phyloP scores from a whole-genome alignment of 2,113 vertebrate genomes.

The Eleginops maclovinus region DNA sequence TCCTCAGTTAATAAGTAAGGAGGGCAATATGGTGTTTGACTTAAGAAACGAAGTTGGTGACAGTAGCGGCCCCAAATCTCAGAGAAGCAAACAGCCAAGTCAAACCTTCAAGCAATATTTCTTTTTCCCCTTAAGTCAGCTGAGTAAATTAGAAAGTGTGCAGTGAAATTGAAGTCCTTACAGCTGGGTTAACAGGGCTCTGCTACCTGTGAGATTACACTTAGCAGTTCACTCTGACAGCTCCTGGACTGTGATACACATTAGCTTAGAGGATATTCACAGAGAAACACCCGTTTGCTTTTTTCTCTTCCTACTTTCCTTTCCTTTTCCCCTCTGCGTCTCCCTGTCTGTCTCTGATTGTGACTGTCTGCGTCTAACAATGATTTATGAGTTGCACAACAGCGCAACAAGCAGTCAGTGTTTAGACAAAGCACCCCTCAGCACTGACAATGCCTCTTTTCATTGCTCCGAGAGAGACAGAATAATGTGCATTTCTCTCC shows the following conservation, averaged over 20 bases:
- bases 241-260: conserved; percentile 43
- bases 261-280: conserved; percentile 42
- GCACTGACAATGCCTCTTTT: conserved; percentile 75
- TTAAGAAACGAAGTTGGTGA: conserved; percentile 52
- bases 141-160: conserved; percentile 61
- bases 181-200: conserved; percentile 47
- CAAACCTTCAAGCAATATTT: conserved; percentile 36
- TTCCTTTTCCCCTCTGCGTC: background rate
- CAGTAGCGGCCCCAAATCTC: conserved; percentile 48
- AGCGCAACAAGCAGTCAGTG: conserved; percentile 62
- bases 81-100: conserved; percentile 50
- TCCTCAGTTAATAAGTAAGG: conserved; percentile 25
- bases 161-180: conserved; percentile 59
- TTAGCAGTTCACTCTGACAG: conserved; percentile 53
- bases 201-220: conserved; percentile 63
- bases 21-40: conserved; percentile 53
- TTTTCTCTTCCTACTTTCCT: background rate
- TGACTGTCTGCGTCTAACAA: conserved; percentile 49
- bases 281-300: conserved; percentile 28
- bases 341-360: conserved; percentile 34
- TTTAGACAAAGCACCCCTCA: conserved; percentile 71
- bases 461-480: conserved; percentile 58
- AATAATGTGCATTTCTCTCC: conserved; percentile 48
- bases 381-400: conserved; percentile 72
- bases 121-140: conserved; percentile 49